Base-by-base conservation (phyloP, 2,113 vertebrate genomes). In the Sylvietta virens region DNA sequence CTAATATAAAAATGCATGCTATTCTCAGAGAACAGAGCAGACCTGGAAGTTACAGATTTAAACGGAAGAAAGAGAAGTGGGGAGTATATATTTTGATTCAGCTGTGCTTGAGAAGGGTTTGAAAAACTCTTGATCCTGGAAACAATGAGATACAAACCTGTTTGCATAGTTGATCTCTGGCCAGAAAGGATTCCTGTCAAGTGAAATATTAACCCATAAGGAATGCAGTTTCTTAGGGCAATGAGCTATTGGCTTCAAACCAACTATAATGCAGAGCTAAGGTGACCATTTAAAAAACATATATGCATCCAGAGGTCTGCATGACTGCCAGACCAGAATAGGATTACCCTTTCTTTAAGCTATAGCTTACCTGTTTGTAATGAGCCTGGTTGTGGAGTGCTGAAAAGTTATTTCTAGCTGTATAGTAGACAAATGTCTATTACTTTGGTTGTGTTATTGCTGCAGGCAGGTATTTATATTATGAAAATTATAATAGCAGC, bases 171-270 rank as follows among this genome's bases (percentile, higher is more conserved):
- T 23, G 17, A 80, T 69, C 45, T 89, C 88, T 3, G 7, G 95
- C 97, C 95, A 97, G 95, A 94, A 95, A 93, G 80, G 84, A 96
- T 95, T 96, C 95, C 80, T 95, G 82, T 80, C 91, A 89, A 94
- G 91, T 97, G 88, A 96, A 97, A 96, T 90, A 97, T 97, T 96
- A 96, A 96, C 94, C 62, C 53, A 91, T 62, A 79, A 95, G 92
- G 90, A 95, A 97, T 96, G 94, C 72, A 69, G 66, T 92, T 95
- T 95, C 90, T 85, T 74, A 82, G 67, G 70, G 66, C 66, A 96
- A 70, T 86, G 82, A 85, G 81, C 42, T 83, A 67, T 76, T 96
- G 74, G 82, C 85, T 95, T 90, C 81, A 77, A 90, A 62, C 76
- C 62, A 91, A 67, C 45, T 82, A 74, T 67, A 95, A 78, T 39